Evolutionary conservation across 2,113 vertebrate species (phyloP).

Genomic region (Perca flavescens): DNA sequence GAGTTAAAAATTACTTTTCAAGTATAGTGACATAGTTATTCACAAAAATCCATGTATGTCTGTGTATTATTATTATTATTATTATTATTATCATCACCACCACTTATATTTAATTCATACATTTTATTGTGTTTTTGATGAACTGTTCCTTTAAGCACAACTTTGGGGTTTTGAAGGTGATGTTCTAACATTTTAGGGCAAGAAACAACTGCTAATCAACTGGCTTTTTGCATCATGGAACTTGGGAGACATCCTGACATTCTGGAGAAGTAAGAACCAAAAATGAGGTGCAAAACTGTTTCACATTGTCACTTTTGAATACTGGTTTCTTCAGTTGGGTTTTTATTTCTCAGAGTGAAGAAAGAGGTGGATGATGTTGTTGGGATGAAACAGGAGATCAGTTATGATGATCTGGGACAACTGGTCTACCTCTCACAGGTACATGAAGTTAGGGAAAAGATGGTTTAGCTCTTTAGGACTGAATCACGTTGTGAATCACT

Average conservation of each 20-base stretch:
- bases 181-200: constrained; percentile 83
- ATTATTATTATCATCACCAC: neutral
- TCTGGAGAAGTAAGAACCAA: constrained; percentile 82
- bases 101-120: neutral
- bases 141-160: neutral
- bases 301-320: fast-evolving
- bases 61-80: too few relatives aligned
- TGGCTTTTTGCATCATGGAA: constrained; percentile 92
- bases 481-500: neutral
- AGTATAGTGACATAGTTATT: neutral
- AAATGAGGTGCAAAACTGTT: neutral
- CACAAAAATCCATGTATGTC: neutral
- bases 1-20: neutral
- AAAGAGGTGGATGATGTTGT: constrained; percentile 92
- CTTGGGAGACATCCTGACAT: constrained; percentile 90
- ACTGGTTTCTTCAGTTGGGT: neutral
- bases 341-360: constrained; percentile 79
- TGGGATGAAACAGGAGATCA: constrained; percentile 89
- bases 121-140: neutral
- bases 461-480: neutral
- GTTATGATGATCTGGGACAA: constrained; percentile 89
- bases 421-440: constrained; percentile 92
- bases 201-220: constrained; percentile 92
- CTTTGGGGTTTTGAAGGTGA: neutral
- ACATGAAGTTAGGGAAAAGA: neutral